Conservation (phyloP, 1,140 invertebrate genomes). For the Bombus haemorrhoidalis region DNA sequence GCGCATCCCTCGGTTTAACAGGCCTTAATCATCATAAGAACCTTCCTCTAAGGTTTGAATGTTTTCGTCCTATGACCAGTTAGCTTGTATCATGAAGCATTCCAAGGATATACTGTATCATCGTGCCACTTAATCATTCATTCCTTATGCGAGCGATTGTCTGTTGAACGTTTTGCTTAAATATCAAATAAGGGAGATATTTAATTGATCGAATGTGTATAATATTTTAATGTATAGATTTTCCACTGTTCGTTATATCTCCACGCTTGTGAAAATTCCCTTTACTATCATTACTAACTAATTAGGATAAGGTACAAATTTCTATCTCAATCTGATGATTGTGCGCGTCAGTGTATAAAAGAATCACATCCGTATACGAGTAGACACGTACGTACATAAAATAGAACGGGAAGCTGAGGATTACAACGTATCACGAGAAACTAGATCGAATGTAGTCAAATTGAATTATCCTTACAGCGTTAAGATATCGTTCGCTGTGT, state of each 20-base stretch:
- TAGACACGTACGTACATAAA: constrained; percentile 37
- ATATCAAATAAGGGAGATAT: not conserved
- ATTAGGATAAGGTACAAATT: not conserved
- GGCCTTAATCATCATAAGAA: constrained; percentile 77
- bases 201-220: not conserved
- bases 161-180: constrained; percentile 1
- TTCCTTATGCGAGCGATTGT: constrained; percentile 19
- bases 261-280: not conserved
- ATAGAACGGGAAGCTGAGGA: constrained; percentile 54
- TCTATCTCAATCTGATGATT: not conserved
- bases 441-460: constrained; percentile 74
- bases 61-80: constrained; percentile 67
- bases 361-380: not conserved
- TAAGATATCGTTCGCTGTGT: constrained; percentile 61
- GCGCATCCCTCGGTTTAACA: constrained; percentile 74
- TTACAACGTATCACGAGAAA: constrained; percentile 60
- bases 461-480: constrained; percentile 76
- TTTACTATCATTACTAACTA: not conserved
- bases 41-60: constrained; percentile 59
- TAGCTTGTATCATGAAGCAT: constrained; percentile 16
- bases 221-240: no score
- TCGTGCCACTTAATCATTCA: constrained; percentile 30
- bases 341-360: not conserved
- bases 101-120: not conserved
- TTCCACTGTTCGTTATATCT: not conserved